Base-by-base conservation (phyloP, 2,888 invertebrate genomes). In the Anoncus sp. region DNA sequence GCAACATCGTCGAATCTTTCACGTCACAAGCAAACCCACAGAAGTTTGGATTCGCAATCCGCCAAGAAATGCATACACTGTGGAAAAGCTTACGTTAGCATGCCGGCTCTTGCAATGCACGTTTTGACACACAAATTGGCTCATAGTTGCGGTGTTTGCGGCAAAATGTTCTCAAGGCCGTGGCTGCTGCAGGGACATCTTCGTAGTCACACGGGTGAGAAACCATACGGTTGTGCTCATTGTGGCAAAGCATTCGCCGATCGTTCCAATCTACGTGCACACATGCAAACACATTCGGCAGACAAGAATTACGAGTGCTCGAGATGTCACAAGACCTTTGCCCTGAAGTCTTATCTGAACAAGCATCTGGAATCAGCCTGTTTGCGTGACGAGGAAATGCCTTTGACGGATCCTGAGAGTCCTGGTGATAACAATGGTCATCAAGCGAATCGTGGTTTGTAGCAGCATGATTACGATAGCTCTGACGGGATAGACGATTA, bases 61-160 rank as follows among this genome's bases (percentile, higher is more conserved):
- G 98, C 98, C 43, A 98, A 98, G 92, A 97, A 97, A 87, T 99
- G 99, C 92, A 96, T 96, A 88, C 97, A 98, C 84, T 99, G 98
- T 92, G 97, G 97, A 84, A 98, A 99, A 91, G 97, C 98, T n/a
- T 99, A 99, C 92, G 99, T 99, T 63, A 97, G 97, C 85, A 99
- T 99, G 98, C 99, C 99, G 0, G 99, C 99, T 0, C 93, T 99
- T 67, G 98, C 98, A 59, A 98, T 97, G 96, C 98, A 97, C 91
- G 95, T 97, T 81, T 94, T 97, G 66, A 98, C 98, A 53, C 99
- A 99, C 93, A 98, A 98, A 90, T 94, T 98, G 86, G 95, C 96
- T 22, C 98, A 99, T 93, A 96, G 96, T 86, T 99, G 99, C 92
- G 95, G 96, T 75, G 95, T 98, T 40, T 99, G 99, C 92, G 97